Base-by-base conservation (phyloP, 2,888 invertebrate species). In the Cheilosia variabilis region DNA sequence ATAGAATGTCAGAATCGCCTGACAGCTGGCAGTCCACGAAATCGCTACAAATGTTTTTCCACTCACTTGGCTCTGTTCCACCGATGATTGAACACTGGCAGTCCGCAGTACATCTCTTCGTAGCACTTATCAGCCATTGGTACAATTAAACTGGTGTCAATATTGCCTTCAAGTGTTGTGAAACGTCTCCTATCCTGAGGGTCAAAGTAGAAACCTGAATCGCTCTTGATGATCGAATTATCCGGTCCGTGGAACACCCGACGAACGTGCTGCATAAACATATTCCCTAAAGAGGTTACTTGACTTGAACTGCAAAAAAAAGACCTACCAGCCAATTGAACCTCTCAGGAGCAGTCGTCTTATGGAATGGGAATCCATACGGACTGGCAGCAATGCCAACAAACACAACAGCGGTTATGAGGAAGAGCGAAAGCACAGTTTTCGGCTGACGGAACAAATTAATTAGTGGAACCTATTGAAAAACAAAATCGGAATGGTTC, bases 301-400 rank as follows among this genome's bases (percentile, higher is more conserved):
- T 2, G 9, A 37, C 10, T 17, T 5, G 5, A n/a, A 1, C 7
- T 27, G 27, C 27, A n/a, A 5, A 31, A 22, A 22, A 15, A 9
- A 3, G 6, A 88, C 91, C 89, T 90, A 95, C 94, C 89, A 93
- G 88, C 52, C 93, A 63, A 37, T 68, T 68, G 34, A 68, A 81
- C 45, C 95, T 90, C 89, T 94, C 93, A 0, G 93, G 92, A 27
- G 91, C 90, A 0, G 91, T 91, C 60, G 92, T 91, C 43, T 92
- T 92, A n/a, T 92, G 92, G 89, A 93, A 95, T 0, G 95, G 95
- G 87, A 94, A 94, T 2, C 93, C 94, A 24, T 93, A 88, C 0
- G 93, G 92, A 13, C 94, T 94, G 10, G 93, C 92, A 17, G 90
- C 89, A 65, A 92, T 80, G 1, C 91, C 89, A 2, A 91, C 87